phyloP scores from a whole-genome alignment of 1,140 invertebrate species.

The Eupristina koningsbergeri region DNA sequence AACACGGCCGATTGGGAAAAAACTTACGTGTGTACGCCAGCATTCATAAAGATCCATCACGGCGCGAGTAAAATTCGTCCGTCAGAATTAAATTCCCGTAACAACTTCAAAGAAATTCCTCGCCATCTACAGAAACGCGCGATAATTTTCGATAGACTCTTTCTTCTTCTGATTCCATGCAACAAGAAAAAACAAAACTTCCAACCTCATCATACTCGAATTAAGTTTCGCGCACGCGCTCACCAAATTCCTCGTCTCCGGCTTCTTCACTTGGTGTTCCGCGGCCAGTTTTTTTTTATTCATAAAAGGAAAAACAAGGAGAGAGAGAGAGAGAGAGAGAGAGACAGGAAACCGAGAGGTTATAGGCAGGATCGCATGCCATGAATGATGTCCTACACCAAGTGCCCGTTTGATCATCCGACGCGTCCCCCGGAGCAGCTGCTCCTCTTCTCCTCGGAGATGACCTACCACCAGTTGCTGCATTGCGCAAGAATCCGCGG shows the following conservation, averaged over 20 bases:
- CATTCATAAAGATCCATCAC: constrained; percentile 20
- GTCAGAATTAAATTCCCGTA: constrained; percentile 7
- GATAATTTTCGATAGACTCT: constrained; percentile 42
- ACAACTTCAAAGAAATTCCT: constrained; percentile 21
- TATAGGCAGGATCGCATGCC: constrained; percentile 34
- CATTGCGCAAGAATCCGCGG: constrained; percentile 29
- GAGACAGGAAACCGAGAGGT: constrained; percentile 3
- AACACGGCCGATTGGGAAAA: neutral
- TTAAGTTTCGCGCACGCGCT: constrained; percentile 33
- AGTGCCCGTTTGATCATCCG: constrained; percentile 39
- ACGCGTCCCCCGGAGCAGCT: constrained; percentile 3
- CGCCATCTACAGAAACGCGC: constrained; percentile 2
- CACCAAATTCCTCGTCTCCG: constrained; percentile 13
- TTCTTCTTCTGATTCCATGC: neutral
- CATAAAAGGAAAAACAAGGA: constrained; percentile 13
- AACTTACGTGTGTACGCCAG: neutral
- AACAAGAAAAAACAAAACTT: constrained; percentile 16
- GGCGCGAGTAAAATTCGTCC: neutral
- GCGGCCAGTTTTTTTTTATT: constrained; percentile 5
- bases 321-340: constrained; percentile 39
- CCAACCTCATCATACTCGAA: constrained; percentile 30
- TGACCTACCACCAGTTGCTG: constrained; percentile 1
- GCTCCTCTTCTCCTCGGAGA: neutral
- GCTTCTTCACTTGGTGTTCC: neutral
- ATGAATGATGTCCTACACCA: neutral